Conservation (phyloP, 2,888 invertebrate genomes). For the Operophtera brumata region DNA sequence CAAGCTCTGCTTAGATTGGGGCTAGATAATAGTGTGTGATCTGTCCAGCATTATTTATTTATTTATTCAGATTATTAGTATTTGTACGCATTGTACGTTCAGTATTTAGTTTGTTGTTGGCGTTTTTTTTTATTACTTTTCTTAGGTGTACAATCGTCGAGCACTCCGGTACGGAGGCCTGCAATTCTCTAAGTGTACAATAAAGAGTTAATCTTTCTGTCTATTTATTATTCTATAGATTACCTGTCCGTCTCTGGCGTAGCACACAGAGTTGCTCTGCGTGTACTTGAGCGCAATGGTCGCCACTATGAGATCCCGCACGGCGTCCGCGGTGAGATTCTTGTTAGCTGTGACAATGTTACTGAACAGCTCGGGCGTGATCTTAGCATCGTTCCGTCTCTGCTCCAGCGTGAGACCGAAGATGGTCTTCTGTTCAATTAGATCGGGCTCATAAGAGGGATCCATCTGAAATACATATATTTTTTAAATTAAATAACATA, state of each 20-base stretch:
- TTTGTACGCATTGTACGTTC: no score
- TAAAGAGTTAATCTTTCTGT: no score
- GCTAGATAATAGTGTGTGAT: no score
- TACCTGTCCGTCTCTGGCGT: slow-evolving; percentile 94
- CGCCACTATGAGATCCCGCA: slow-evolving; percentile 96
- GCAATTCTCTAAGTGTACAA: no score
- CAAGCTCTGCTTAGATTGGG: no score
- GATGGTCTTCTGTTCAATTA: slow-evolving; percentile 86
- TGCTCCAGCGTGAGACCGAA: slow-evolving; percentile 84
- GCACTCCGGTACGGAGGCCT: no score
- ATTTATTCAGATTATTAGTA: no score
- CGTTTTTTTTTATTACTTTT: no score
- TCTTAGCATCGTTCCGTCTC: slow-evolving; percentile 92
- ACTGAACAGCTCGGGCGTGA: slow-evolving; percentile 87
- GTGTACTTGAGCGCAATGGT: slow-evolving; percentile 98
- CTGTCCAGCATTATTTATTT: no score
- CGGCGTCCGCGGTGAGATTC: slow-evolving; percentile 84
- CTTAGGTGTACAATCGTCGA: no score
- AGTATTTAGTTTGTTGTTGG: no score
- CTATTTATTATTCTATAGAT: not conserved
- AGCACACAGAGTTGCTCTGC: slow-evolving; percentile 99
- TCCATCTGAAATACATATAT: slow-evolving; percentile 83
- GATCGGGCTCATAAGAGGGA: slow-evolving; percentile 88
- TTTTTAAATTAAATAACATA: no score
- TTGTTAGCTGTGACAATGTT: slow-evolving; percentile 90